Evolutionary conservation across 2,113 vertebrate species (phyloP).

Genomic region (Macaca mulatta): DNA sequence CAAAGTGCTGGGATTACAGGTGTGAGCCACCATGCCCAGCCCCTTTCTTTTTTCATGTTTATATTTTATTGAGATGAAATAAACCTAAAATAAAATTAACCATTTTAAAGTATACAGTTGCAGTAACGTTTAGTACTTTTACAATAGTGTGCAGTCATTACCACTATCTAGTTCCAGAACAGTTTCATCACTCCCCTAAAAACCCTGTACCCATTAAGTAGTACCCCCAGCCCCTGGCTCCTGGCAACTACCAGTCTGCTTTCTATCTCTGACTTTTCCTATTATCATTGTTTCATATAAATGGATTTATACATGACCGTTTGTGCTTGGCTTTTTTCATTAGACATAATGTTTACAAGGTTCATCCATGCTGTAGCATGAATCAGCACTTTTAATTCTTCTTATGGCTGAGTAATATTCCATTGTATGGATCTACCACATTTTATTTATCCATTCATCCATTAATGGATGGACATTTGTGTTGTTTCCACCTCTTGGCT

Average conservation of each 20-base stretch:
- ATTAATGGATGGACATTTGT: not conserved
- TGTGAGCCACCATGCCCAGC: too few relatives aligned
- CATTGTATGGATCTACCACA: not conserved
- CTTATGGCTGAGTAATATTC: not conserved
- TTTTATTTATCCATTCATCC: not conserved
- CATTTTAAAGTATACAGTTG: not conserved
- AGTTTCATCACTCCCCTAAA: not conserved
- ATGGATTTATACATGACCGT: not conserved
- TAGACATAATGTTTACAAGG: not conserved
- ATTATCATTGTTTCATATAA: not conserved
- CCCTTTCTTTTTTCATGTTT: not conserved
- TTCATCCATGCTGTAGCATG: not conserved
- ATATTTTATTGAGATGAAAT: not conserved
- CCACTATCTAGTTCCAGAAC: not conserved
- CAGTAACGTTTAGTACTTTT: not conserved
- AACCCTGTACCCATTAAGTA: not conserved
- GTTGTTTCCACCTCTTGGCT: not conserved
- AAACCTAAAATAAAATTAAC: constrained; percentile 16
- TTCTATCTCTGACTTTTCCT: not conserved
- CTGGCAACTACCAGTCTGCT: not conserved
- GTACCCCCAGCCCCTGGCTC: too few relatives aligned
- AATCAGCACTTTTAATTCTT: not conserved
- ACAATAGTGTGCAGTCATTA: not conserved
- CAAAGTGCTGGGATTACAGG: too few relatives aligned
- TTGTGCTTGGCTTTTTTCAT: not conserved